Conservation (phyloP, 2,888 invertebrate genomes). For the Mechanitis messenoides region DNA sequence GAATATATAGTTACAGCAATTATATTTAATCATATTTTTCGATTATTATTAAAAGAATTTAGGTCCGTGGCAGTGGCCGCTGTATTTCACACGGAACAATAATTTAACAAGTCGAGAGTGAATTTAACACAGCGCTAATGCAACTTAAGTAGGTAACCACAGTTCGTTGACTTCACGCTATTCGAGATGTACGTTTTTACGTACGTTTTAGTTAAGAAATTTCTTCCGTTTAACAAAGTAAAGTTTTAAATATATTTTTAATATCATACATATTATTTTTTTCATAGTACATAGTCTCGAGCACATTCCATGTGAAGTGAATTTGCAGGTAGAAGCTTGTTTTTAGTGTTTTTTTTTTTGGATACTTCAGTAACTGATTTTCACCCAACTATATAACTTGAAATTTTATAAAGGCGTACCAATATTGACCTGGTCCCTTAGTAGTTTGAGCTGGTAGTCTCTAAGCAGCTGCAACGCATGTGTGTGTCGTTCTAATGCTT, state of each 20-base stretch:
- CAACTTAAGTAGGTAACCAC: constrained; percentile 19
- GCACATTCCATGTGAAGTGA: too few species aligned
- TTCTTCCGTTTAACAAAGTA: too few species aligned
- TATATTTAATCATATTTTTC: neutral
- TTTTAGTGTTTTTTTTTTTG: too few species aligned
- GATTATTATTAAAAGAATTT: neutral
- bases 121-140: constrained; percentile 23
- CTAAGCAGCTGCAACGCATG: constrained; percentile 69
- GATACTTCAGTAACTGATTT: too few species aligned
- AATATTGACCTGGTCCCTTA: constrained; percentile 75
- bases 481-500: constrained; percentile 57
- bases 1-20: neutral
- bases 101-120: constrained; percentile 24
- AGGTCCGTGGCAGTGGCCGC: constrained; percentile 8
- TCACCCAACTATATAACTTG: too few species aligned
- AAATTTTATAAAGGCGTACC: constrained; percentile 47
- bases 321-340: too few species aligned
- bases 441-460: constrained; percentile 68
- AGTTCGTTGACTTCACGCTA: constrained; percentile 16
- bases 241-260: too few species aligned
- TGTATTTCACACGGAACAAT: constrained; percentile 17
- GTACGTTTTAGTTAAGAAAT: neutral
- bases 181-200: constrained; percentile 3
- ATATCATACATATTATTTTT: too few species aligned
- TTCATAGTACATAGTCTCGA: too few species aligned